These are phyloP conservation scores for Epistrophe grossulariae DNA, from an alignment of 2,888 invertebrate species.

Conservation along the genomic window DNA sequence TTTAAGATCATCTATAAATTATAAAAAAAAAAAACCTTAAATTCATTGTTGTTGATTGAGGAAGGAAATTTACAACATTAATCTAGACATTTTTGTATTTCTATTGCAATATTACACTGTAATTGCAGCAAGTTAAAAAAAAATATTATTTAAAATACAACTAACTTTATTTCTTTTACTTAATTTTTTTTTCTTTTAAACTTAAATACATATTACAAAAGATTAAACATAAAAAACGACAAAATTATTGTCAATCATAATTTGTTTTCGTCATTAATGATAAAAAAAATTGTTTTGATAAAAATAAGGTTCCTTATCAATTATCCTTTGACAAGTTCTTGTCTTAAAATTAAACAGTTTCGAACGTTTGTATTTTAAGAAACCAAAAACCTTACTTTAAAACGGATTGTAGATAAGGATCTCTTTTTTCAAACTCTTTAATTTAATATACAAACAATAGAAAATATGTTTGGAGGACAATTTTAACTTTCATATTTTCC, in stretches of 20 bases:
- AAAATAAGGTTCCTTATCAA: background rate
- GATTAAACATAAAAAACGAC: background rate
- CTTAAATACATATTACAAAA: slow-evolving; percentile 5
- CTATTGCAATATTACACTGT: background rate
- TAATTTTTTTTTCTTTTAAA: background rate
- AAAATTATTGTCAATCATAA: background rate
- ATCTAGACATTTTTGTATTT: background rate
- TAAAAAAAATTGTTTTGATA: background rate
- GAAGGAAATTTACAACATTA: background rate
- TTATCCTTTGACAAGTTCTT: background rate
- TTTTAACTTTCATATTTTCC: slow-evolving; percentile 1
- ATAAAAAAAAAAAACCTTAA: background rate
- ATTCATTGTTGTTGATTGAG: background rate
- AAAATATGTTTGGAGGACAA: background rate
- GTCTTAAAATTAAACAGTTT: background rate
- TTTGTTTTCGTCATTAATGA: slow-evolving; percentile 8
- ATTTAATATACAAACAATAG: background rate
- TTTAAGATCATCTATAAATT: background rate
- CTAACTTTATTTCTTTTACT: background rate
- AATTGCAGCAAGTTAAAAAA: background rate
- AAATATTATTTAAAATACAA: background rate
- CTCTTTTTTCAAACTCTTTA: background rate
- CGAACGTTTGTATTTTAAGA: background rate
- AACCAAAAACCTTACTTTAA: background rate
- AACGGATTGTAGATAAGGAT: background rate